Percentiles rank a stretch among this genome's conserved stretches.
Conservation (phyloP, 2,888 invertebrate genomes). For the Crioceris asparagi region DNA sequence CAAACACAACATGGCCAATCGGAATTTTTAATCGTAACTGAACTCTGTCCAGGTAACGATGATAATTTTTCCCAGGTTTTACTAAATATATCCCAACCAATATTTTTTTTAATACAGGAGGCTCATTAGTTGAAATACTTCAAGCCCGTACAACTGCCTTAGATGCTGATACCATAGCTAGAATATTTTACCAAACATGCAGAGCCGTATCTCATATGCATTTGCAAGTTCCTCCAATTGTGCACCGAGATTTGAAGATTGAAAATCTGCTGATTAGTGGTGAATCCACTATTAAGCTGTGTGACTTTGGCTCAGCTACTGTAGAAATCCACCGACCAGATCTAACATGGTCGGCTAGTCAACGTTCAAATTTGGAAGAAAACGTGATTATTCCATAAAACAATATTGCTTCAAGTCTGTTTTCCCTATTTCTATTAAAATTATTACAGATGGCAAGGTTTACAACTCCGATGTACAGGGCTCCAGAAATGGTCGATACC, state of each 20-base stretch:
- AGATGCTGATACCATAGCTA: constrained; percentile 59
- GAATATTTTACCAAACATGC: constrained; percentile 85
- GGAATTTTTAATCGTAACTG: constrained; percentile 87
- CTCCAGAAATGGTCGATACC: constrained; percentile 96
- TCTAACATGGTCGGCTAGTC: constrained; percentile 84
- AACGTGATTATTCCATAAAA: constrained; percentile 47
- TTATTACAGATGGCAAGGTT: constrained; percentile 56
- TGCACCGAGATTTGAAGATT: constrained; percentile 91
- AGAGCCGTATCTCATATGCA: constrained; percentile 92
- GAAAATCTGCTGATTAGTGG: constrained; percentile 87
- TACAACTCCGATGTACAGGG: constrained; percentile 92
- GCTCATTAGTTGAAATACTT: constrained; percentile 56
- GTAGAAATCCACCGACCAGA: constrained; percentile 73
- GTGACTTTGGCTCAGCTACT: constrained; percentile 96
- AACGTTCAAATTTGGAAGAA: constrained; percentile 85
- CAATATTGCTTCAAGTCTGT: neutral
- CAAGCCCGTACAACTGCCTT: constrained; percentile 50
- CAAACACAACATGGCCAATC: constrained; percentile 71
- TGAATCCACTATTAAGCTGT: constrained; percentile 82
- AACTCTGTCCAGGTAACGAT: constrained; percentile 78
- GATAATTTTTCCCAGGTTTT: too few relatives aligned
- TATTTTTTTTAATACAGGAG: too few relatives aligned
- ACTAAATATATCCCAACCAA: too few relatives aligned
- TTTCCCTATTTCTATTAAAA: neutral
- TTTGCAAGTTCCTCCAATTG: constrained; percentile 76